phyloP scores from a whole-genome alignment of 1,140 invertebrate species.

The Planococcus citri region DNA sequence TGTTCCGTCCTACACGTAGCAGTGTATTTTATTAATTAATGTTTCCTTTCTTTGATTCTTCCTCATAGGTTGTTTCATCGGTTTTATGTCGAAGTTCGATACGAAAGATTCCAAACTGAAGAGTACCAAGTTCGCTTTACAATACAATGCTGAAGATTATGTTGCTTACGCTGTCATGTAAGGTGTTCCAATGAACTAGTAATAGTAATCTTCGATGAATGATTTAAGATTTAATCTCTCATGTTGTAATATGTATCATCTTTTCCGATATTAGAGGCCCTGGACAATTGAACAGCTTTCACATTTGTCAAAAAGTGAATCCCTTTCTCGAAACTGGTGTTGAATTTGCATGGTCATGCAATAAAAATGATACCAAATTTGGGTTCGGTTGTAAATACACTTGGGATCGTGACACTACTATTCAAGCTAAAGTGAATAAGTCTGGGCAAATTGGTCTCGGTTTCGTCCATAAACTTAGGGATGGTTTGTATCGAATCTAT shows the following conservation, averaged over 20 bases:
- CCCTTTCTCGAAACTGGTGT: slow-evolving; percentile 76
- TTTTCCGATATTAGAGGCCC: slow-evolving; percentile 54
- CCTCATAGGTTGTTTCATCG: slow-evolving; percentile 69
- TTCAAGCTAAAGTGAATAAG: slow-evolving; percentile 92
- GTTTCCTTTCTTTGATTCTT: slow-evolving; percentile 23
- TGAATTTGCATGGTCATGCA: slow-evolving; percentile 78
- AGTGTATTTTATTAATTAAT: too few relatives aligned
- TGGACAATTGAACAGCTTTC: slow-evolving; percentile 82
- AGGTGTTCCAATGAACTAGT: too few relatives aligned
- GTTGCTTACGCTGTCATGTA: slow-evolving; percentile 87
- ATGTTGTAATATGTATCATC: too few relatives aligned
- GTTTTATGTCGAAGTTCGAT: slow-evolving; percentile 83
- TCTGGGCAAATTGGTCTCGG: slow-evolving; percentile 84
- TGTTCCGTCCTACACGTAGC: slow-evolving; percentile 10
- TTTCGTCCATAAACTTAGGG: slow-evolving; percentile 82
- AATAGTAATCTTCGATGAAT: neutral
- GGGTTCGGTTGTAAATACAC: slow-evolving; percentile 81
- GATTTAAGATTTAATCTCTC: neutral
- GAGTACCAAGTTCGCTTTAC: slow-evolving; percentile 89
- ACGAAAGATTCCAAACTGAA: slow-evolving; percentile 75
- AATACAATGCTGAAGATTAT: slow-evolving; percentile 79
- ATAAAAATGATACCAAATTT: slow-evolving; percentile 78
- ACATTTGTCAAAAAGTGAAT: slow-evolving; percentile 85
- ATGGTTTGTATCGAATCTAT: slow-evolving; percentile 46
- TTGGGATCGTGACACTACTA: slow-evolving; percentile 64